Evolutionary conservation across 2,797 vertebrate genomes (phyloP).

Genomic region (Decapterus maruadsi): DNA sequence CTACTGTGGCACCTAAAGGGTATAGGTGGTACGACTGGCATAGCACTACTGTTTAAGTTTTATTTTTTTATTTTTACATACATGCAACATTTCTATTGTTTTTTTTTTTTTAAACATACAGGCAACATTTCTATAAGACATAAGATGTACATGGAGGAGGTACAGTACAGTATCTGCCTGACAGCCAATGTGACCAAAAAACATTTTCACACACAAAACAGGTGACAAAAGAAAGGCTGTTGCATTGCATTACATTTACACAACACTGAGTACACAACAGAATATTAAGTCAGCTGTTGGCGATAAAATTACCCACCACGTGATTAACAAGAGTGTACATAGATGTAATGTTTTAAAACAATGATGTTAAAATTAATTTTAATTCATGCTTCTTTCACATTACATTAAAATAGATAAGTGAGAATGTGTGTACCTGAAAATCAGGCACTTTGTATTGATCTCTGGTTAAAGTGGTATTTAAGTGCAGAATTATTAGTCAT

Average conservation of each 20-base stretch:
- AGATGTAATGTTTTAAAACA: conserved; percentile 6
- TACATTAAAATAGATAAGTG: background rate
- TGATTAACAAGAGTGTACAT: background rate
- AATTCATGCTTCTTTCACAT: background rate
- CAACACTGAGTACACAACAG: background rate
- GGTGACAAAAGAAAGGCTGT: background rate
- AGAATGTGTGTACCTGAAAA: background rate
- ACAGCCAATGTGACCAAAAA: too few relatives aligned
- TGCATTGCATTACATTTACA: background rate
- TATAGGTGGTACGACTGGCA: too few relatives aligned
- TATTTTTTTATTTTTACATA: too few relatives aligned
- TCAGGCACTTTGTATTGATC: background rate
- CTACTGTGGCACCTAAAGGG: too few relatives aligned
- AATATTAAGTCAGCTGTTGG: background rate
- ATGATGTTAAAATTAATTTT: background rate
- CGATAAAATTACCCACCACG: background rate
- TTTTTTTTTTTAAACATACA: too few relatives aligned
- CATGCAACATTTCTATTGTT: too few relatives aligned
- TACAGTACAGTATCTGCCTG: too few relatives aligned
- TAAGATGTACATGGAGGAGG: too few relatives aligned
- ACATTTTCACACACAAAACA: too few relatives aligned
- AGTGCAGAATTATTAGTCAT: background rate
- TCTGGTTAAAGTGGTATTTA: background rate
- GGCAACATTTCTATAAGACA: too few relatives aligned
- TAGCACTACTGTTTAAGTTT: too few relatives aligned